phyloP scores from a whole-genome alignment of 2,888 invertebrate genomes.

The Agrilus cyanescens region DNA sequence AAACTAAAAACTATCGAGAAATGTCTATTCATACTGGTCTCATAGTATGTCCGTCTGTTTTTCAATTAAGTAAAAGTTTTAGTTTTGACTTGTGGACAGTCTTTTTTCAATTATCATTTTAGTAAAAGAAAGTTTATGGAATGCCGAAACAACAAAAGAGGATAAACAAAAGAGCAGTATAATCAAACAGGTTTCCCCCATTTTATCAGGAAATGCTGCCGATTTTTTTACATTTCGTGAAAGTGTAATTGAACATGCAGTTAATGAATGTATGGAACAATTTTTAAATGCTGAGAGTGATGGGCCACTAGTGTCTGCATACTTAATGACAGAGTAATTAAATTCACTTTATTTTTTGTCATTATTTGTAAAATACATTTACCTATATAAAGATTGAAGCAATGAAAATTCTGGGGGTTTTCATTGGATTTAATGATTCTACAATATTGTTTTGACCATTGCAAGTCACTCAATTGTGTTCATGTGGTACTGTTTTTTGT shows the following conservation, averaged over 20 bases:
- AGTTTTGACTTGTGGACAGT: not conserved
- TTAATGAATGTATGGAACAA: slow-evolving; percentile 55
- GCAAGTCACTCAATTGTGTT: too few relatives aligned
- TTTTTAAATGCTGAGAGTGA: slow-evolving; percentile 54
- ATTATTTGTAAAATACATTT: too few relatives aligned
- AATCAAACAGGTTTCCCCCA: slow-evolving; percentile 34
- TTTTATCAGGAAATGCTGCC: slow-evolving; percentile 47
- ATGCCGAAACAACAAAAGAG: slow-evolving; percentile 20
- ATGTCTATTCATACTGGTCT: slow-evolving; percentile 25
- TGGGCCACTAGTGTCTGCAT: slow-evolving; percentile 60
- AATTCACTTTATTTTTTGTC: not conserved
- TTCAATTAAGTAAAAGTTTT: slow-evolving; percentile 16
- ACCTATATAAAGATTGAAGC: too few relatives aligned
- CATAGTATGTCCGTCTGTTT: slow-evolving; percentile 22
- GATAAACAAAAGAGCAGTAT: slow-evolving; percentile 14
- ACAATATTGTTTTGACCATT: too few relatives aligned
- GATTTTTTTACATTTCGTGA: slow-evolving; percentile 63
- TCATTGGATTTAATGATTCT: too few relatives aligned
- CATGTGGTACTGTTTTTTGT: too few relatives aligned
- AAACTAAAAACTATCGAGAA: too few relatives aligned
- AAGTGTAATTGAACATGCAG: slow-evolving; percentile 60
- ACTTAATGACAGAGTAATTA: slow-evolving; percentile 72
- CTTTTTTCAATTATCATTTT: slow-evolving; percentile 10
- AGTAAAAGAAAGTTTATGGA: slow-evolving; percentile 29
- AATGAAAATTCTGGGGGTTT: too few relatives aligned